phyloP scores from a whole-genome alignment of 2,888 invertebrate genomes.

The Trypoxylon attenuatum region DNA sequence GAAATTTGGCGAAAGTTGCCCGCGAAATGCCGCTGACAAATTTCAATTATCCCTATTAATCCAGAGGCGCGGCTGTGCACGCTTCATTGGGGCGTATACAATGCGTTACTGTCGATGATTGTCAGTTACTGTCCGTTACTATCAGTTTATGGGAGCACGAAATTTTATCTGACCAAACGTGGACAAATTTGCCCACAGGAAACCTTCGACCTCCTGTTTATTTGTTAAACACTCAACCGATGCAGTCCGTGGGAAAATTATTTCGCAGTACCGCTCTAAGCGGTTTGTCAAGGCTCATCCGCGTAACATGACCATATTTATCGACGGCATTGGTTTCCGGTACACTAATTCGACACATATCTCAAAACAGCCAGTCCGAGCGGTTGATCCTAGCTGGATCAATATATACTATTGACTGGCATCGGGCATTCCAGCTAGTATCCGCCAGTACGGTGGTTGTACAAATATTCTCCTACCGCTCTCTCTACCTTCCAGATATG shows the following conservation, averaged over 20 bases:
- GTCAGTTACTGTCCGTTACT: too few species aligned
- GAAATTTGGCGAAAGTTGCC: too few species aligned
- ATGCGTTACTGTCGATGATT: too few species aligned
- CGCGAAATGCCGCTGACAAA: too few species aligned
- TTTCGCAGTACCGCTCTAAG: not conserved
- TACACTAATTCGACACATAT: not conserved
- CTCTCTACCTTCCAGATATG: not conserved
- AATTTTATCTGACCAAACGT: too few species aligned
- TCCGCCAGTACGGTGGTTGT: not conserved
- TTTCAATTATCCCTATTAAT: too few species aligned
- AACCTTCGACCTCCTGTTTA: too few species aligned
- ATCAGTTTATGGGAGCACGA: too few species aligned
- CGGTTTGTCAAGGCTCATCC: not conserved
- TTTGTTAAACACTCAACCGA: not conserved
- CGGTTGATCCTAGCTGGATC: not conserved
- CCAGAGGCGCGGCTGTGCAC: too few species aligned
- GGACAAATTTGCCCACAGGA: too few species aligned
- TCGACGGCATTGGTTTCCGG: not conserved
- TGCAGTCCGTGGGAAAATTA: not conserved
- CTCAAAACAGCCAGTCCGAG: not conserved
- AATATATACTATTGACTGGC: not conserved
- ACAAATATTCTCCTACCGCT: not conserved
- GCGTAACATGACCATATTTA: not conserved
- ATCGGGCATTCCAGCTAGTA: not conserved
- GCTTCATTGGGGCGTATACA: too few species aligned